Percentiles rank a stretch among this genome's conserved stretches.
Conservation (phyloP, 92 coral and sea anemone genomes). For the Zoanthus solanderi region DNA sequence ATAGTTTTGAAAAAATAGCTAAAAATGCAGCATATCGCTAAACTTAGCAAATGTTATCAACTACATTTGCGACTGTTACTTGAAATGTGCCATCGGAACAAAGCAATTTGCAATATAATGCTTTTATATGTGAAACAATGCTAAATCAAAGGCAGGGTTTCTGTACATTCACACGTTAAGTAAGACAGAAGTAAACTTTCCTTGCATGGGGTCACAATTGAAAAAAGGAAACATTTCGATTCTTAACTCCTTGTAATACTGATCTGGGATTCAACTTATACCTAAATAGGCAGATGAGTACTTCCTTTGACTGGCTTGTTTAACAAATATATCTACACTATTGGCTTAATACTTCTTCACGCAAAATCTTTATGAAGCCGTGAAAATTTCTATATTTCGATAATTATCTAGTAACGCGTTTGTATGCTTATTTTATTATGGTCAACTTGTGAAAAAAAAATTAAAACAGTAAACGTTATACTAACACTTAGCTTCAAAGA, state of each 20-base stretch:
- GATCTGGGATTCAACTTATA: neutral
- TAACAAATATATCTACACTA: neutral
- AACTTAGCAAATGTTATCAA: neutral
- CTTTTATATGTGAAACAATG: too few relatives aligned
- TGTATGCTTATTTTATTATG: neutral
- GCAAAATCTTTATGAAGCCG: neutral
- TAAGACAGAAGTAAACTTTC: neutral
- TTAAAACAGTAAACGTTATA: neutral
- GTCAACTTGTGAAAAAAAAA: neutral
- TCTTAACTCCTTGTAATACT: neutral
- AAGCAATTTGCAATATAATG: too few relatives aligned
- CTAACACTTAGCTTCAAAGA: neutral
- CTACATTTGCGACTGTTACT: too few relatives aligned
- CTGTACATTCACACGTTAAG: neutral
- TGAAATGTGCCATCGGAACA: too few relatives aligned
- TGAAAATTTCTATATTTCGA: neutral
- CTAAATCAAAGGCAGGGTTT: neutral
- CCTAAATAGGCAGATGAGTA: neutral
- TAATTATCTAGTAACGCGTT: neutral
- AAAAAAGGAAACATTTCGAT: neutral
- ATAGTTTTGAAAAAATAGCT: neutral
- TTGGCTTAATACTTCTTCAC: neutral
- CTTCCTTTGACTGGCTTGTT: neutral
- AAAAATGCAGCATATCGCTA: neutral
- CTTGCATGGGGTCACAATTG: neutral